Conservation (phyloP, 2,888 invertebrate genomes). For the Gari tellinella region DNA sequence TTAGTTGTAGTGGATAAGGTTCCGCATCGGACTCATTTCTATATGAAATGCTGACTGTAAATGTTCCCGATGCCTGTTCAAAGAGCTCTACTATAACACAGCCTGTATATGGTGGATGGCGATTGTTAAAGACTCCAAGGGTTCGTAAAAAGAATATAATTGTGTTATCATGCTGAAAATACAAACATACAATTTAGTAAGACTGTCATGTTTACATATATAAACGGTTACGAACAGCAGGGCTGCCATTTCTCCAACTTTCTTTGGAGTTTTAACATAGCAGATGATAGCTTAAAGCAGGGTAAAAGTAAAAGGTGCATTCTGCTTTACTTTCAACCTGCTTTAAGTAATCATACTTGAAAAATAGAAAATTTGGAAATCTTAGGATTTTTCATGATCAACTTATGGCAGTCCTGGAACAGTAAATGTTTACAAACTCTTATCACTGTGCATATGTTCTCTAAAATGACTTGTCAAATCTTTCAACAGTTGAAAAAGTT, state of each 20-base stretch:
- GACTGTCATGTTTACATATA: too few relatives aligned
- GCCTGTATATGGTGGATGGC: constrained; percentile 15
- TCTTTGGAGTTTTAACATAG: too few relatives aligned
- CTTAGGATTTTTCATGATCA: too few relatives aligned
- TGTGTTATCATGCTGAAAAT: constrained; percentile 19
- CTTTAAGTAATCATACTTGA: too few relatives aligned
- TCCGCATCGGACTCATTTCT: constrained; percentile 14
- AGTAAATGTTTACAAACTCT: not conserved
- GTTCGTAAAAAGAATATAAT: constrained; percentile 8
- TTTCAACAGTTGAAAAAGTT: too few relatives aligned
- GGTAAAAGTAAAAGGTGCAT: too few relatives aligned
- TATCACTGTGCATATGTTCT: not conserved
- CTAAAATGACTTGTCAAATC: not conserved
- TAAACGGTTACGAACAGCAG: too few relatives aligned
- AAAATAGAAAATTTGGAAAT: too few relatives aligned
- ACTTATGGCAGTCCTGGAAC: too few relatives aligned
- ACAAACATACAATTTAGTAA: not conserved
- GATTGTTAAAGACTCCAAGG: constrained; percentile 19
- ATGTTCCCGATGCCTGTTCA: not conserved
- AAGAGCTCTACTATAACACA: constrained; percentile 19
- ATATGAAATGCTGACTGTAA: constrained; percentile 17
- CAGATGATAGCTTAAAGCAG: too few relatives aligned
- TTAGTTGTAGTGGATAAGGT: constrained; percentile 11
- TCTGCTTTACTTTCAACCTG: too few relatives aligned
- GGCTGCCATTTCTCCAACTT: too few relatives aligned